These are phyloP conservation scores for Aphelocoma coerulescens DNA, from an alignment of 2,113 vertebrate species.

Conservation along the genomic window DNA sequence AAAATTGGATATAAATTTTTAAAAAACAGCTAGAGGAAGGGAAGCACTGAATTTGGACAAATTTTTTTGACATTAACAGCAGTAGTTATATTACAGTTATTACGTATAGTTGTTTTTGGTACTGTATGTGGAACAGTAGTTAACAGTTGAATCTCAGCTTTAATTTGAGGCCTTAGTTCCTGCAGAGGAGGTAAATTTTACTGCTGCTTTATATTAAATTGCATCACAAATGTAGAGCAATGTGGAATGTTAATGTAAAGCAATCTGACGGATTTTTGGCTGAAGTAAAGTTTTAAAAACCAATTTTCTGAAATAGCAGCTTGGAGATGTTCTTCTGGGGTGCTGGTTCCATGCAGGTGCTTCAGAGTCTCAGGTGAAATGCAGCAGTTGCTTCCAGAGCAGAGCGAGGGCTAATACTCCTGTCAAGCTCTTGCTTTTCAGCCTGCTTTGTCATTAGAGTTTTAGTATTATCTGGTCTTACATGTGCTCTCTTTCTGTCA, in stretches of 20 bases:
- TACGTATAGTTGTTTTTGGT: background rate
- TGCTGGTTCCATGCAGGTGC: background rate
- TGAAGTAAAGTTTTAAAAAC: background rate
- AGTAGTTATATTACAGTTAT: background rate
- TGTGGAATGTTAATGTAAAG: background rate
- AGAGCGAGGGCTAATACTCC: background rate
- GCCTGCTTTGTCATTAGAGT: background rate
- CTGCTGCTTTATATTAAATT: background rate
- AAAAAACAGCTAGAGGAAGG: background rate
- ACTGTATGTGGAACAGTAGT: rapidly evolving
- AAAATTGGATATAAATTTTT: background rate
- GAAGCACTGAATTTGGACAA: background rate
- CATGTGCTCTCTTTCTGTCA: background rate
- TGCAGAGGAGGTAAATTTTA: background rate
- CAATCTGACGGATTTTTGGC: background rate
- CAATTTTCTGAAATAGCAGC: background rate
- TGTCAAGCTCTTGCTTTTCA: background rate
- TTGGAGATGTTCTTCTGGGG: background rate
- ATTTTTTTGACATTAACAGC: background rate
- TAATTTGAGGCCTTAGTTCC: background rate
- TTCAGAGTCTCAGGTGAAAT: background rate
- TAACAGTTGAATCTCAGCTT: background rate
- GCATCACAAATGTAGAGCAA: rapidly evolving
- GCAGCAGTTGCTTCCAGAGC: background rate
- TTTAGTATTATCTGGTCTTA: background rate